Evolutionary conservation across 2,888 invertebrate species (phyloP).

Genomic region (Chesias legatella): DNA sequence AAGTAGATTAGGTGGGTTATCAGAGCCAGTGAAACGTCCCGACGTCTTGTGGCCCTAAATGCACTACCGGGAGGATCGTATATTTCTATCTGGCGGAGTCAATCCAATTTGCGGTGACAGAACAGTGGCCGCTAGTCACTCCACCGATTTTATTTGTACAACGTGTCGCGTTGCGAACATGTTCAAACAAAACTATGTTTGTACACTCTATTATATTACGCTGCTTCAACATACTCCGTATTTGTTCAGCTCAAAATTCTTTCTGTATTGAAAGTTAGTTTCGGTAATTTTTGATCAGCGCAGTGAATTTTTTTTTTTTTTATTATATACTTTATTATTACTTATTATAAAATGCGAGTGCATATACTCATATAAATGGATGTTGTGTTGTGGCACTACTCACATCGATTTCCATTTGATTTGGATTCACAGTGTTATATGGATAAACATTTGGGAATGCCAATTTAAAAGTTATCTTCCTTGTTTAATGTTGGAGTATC

Average conservation of each 20-base stretch:
- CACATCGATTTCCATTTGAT: too few species aligned
- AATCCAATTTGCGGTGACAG: constrained; percentile 65
- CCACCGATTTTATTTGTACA: constrained; percentile 56
- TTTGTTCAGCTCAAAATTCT: not conserved
- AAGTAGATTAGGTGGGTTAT: constrained; percentile 6
- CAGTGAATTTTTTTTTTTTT: too few species aligned
- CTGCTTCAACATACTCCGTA: constrained; percentile 13
- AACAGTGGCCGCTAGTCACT: constrained; percentile 48
- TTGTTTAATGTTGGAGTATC: too few species aligned
- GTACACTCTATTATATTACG: constrained; percentile 32
- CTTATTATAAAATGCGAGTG: too few species aligned
- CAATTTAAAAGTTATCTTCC: too few species aligned
- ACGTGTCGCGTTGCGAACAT: constrained; percentile 40
- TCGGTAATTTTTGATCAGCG: too few species aligned
- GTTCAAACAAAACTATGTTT: constrained; percentile 39
- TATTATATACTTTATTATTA: too few species aligned
- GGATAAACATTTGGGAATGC: too few species aligned
- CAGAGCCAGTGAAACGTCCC: constrained; percentile 7
- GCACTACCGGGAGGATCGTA: constrained; percentile 41
- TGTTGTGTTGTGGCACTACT: too few species aligned
- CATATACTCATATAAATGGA: too few species aligned
- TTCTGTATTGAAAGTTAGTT: too few species aligned
- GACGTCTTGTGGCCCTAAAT: constrained; percentile 30
- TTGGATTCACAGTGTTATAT: too few species aligned
- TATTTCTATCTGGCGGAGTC: constrained; percentile 54